These are phyloP conservation scores for Cephus spinipes DNA, from an alignment of 2,888 invertebrate genomes.

Conservation along the genomic window DNA sequence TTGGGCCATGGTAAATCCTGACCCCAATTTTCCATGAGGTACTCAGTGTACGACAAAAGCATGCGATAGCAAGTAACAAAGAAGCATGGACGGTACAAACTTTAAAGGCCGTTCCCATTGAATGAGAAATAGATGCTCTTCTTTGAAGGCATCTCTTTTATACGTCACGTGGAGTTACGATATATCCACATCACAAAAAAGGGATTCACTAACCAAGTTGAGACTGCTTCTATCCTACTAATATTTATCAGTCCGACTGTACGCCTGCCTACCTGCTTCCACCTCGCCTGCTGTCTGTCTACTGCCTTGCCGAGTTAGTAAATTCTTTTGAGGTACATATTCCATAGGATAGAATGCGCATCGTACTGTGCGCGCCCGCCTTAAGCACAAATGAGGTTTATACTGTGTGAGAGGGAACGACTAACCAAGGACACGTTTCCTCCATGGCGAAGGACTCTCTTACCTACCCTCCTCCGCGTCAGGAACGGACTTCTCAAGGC, in stretches of 20 bases:
- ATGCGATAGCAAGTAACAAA: constrained; percentile 42
- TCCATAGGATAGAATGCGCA: background rate
- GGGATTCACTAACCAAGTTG: background rate
- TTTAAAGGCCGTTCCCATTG: no score
- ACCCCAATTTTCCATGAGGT: no score
- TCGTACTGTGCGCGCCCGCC: background rate
- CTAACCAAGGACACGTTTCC: background rate
- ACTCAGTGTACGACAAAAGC: constrained; percentile 51
- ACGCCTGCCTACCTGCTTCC: background rate
- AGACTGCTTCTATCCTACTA: background rate
- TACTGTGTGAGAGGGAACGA: background rate
- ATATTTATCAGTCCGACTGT: background rate
- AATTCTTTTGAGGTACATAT: background rate
- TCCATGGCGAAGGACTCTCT: background rate
- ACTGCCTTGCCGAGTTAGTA: background rate
- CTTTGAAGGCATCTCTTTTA: no score
- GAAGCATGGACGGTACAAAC: constrained; percentile 23
- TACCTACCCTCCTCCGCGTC: background rate
- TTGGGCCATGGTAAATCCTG: background rate
- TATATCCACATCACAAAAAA: background rate
- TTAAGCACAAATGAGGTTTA: background rate
- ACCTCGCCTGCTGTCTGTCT: background rate
- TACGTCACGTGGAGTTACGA: background rate
- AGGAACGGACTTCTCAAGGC: background rate
- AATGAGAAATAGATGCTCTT: no score